A percentile compares a stretch with the other conserved stretches of the same genome.
phyloP scores from a whole-genome alignment of 2,113 vertebrate species.

The Gasterosteus nipponicus region DNA sequence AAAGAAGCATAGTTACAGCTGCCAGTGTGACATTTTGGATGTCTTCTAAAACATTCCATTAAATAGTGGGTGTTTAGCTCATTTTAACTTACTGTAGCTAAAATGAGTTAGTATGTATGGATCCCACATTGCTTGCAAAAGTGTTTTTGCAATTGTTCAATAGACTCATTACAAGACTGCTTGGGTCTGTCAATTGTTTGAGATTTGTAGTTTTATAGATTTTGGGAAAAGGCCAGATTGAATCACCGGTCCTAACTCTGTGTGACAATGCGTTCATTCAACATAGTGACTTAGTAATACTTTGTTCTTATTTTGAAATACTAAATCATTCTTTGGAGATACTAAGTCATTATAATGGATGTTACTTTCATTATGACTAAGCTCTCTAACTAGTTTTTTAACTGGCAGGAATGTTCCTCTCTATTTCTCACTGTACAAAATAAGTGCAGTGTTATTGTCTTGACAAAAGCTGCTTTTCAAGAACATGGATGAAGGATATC shows the following conservation, averaged over 20 bases:
- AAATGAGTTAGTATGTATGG: constrained; percentile 14
- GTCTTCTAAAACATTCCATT: background rate
- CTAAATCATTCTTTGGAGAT: too few species aligned
- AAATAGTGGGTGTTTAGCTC: background rate
- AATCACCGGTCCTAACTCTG: constrained; percentile 30
- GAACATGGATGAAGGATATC: background rate
- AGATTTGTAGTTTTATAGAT: constrained; percentile 10
- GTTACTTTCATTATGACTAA: too few species aligned
- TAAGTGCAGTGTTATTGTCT: background rate
- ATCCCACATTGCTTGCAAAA: constrained; percentile 46
- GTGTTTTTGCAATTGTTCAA: constrained; percentile 43
- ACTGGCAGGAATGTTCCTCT: too few species aligned
- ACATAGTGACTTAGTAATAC: background rate
- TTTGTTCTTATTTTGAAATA: too few species aligned
- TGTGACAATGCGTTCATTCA: background rate
- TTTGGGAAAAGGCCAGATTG: constrained; percentile 8
- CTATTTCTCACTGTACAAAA: background rate
- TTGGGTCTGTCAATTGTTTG: constrained; percentile 35
- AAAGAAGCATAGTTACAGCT: background rate
- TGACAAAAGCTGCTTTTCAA: background rate
- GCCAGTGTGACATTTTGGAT: background rate
- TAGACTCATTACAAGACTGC: constrained; percentile 21
- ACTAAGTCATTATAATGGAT: too few species aligned
- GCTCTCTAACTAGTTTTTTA: too few species aligned
- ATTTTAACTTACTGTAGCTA: too few species aligned